Conservation (phyloP, 2,888 invertebrate genomes). For the Eupeodes latifasciatus region DNA sequence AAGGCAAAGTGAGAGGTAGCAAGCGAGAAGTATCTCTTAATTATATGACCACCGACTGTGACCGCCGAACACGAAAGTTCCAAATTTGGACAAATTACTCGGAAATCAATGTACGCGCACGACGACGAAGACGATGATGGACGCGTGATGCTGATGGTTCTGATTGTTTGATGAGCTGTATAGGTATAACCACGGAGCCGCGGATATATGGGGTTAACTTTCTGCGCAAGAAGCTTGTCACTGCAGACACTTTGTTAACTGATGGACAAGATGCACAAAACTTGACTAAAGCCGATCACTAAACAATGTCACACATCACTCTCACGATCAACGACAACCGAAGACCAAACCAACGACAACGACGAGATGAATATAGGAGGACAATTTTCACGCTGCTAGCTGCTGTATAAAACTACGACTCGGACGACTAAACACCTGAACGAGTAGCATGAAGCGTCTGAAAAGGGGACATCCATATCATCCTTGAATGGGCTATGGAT, state of each 20-base stretch:
- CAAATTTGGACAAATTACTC: slow-evolving; percentile 74
- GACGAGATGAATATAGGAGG: slow-evolving; percentile 32
- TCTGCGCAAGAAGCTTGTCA: slow-evolving; percentile 45
- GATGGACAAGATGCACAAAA: slow-evolving; percentile 70
- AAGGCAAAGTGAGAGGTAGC: not conserved
- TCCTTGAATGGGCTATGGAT: slow-evolving; percentile 70
- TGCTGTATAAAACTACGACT: slow-evolving; percentile 48
- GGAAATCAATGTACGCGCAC: slow-evolving; percentile 46
- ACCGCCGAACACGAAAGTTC: slow-evolving; percentile 66
- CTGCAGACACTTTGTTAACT: slow-evolving; percentile 58
- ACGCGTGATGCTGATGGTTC: slow-evolving; percentile 6
- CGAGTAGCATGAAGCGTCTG: slow-evolving; percentile 62
- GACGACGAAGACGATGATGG: not conserved
- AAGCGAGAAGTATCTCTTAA: slow-evolving; percentile 52
- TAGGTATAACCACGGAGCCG: not conserved
- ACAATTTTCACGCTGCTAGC: slow-evolving; percentile 73
- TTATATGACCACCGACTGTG: slow-evolving; percentile 66
- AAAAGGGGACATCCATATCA: slow-evolving; percentile 65
- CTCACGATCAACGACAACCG: not conserved
- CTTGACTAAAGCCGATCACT: slow-evolving; percentile 59
- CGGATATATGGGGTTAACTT: slow-evolving; percentile 3
- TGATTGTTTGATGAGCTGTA: slow-evolving; percentile 8
- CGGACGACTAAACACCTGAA: slow-evolving; percentile 62
- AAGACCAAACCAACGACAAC: not conserved
- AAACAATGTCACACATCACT: slow-evolving; percentile 73